These are phyloP conservation scores for Gobio occitaniae DNA, from an alignment of 2,797 vertebrate genomes.

Conservation along the genomic window DNA sequence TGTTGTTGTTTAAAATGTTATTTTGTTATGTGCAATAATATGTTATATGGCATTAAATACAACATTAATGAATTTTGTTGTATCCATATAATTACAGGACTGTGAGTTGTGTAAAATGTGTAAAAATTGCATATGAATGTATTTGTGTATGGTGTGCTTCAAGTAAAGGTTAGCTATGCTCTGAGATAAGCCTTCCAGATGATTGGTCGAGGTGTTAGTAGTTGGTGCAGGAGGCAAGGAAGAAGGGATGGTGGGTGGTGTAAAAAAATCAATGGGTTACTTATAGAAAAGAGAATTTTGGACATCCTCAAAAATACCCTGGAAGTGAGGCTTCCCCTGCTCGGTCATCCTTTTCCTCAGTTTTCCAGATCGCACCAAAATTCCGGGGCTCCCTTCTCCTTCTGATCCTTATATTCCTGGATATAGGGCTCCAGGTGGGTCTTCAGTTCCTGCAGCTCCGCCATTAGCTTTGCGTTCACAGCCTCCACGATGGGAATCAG, in stretches of 20 bases:
- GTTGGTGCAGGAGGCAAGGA: not conserved
- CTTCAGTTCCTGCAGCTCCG: slow-evolving; percentile 71
- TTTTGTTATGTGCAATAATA: not conserved
- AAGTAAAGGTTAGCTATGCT: slow-evolving; percentile 4
- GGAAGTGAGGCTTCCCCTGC: slow-evolving; percentile 72
- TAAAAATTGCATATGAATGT: slow-evolving; percentile 59
- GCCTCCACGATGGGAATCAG: slow-evolving; percentile 76
- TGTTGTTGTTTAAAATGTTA: no score
- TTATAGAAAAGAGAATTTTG: not conserved
- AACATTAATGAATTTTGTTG: not conserved
- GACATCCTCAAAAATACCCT: slow-evolving; percentile 68
- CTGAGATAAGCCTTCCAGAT: not conserved
- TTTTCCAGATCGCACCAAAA: slow-evolving; percentile 58
- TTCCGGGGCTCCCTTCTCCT: slow-evolving; percentile 65
- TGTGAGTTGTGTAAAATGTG: slow-evolving; percentile 51
- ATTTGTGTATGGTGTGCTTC: slow-evolving; percentile 2
- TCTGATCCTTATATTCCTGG: slow-evolving; percentile 77
- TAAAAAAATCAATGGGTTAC: slow-evolving; percentile 62
- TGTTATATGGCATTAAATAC: no score
- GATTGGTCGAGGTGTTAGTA: not conserved
- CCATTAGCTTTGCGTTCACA: slow-evolving; percentile 70
- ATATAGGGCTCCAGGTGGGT: slow-evolving; percentile 72
- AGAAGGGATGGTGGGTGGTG: slow-evolving; percentile 17
- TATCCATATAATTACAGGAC: slow-evolving; percentile 33
- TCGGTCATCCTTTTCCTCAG: slow-evolving; percentile 67